These are phyloP conservation scores for Pseudomugil tenellus DNA, from an alignment of 2,797 vertebrate species.

Conservation along the genomic window DNA sequence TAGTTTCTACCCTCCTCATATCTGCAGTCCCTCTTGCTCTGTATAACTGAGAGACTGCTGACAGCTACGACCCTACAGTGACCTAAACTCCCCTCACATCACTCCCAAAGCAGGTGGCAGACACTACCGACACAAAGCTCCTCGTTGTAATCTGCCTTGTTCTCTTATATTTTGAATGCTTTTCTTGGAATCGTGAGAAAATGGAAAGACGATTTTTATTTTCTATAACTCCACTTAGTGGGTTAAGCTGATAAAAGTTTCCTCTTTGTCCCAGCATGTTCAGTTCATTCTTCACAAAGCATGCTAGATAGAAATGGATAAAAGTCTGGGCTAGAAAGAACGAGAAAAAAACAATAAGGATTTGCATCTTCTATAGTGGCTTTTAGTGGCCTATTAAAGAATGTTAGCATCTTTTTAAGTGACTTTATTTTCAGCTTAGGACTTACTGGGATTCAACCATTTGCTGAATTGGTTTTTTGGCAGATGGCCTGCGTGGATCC, in stretches of 20 bases:
- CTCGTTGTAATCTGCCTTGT: constrained; percentile 21
- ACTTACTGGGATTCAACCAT: constrained; percentile 63
- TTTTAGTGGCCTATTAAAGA: constrained; percentile 68
- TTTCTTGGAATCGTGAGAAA: constrained; percentile 42
- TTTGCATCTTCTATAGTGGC: constrained; percentile 68
- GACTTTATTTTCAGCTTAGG: constrained; percentile 69
- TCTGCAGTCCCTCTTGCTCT: constrained; percentile 58
- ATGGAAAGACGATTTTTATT: constrained; percentile 48
- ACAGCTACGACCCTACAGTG: constrained; percentile 72
- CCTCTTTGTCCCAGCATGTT: constrained; percentile 64
- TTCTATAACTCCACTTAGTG: constrained; percentile 37
- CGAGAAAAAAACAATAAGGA: constrained; percentile 57
- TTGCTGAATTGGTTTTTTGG: constrained; percentile 73
- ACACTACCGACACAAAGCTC: constrained; percentile 21
- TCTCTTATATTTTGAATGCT: constrained; percentile 30
- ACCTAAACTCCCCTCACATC: constrained; percentile 50
- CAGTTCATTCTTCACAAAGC: constrained; percentile 74
- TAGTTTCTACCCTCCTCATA: constrained; percentile 56
- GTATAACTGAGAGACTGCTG: constrained; percentile 71
- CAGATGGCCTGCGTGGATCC: constrained; percentile 65
- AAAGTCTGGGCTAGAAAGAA: constrained; percentile 64
- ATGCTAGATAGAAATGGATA: constrained; percentile 67
- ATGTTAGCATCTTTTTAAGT: constrained; percentile 71
- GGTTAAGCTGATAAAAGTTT: constrained; percentile 67
- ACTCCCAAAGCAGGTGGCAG: constrained; percentile 75